Evolutionary conservation across 2,113 vertebrate genomes (phyloP).

Genomic region (Drymodes brunneopygia): DNA sequence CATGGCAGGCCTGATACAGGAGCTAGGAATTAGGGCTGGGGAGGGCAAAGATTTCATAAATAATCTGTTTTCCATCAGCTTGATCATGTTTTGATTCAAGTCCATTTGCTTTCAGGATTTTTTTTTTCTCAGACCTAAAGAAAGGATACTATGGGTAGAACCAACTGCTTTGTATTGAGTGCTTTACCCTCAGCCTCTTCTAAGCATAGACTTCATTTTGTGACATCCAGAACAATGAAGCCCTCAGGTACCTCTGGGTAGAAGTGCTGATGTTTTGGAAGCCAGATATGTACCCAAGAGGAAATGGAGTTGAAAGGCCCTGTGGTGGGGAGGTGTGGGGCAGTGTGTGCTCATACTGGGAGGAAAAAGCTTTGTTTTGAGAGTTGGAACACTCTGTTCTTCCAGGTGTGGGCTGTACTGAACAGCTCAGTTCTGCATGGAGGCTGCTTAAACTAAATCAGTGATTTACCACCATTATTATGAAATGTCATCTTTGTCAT

Average conservation of each 20-base stretch:
- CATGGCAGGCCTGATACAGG: background rate
- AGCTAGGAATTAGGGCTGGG: background rate
- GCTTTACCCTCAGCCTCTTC: background rate
- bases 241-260: background rate
- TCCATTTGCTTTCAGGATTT: background rate
- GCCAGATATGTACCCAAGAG: fast-evolving
- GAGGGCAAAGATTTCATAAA: background rate
- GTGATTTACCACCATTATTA: background rate
- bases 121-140: background rate
- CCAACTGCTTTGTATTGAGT: background rate
- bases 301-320: background rate
- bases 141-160: background rate
- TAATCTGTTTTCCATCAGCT: background rate
- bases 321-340: background rate
- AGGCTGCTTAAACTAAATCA: background rate
- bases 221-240: background rate
- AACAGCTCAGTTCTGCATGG: background rate
- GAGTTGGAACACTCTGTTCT: background rate
- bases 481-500: background rate
- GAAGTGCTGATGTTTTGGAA: background rate
- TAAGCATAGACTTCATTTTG: background rate
- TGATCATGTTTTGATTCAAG: background rate
- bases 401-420: background rate
- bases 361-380: background rate
- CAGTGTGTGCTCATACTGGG: background rate